These are phyloP conservation scores for Holacanthus passer DNA, from an alignment of 2,113 vertebrate species.

Conservation along the genomic window DNA sequence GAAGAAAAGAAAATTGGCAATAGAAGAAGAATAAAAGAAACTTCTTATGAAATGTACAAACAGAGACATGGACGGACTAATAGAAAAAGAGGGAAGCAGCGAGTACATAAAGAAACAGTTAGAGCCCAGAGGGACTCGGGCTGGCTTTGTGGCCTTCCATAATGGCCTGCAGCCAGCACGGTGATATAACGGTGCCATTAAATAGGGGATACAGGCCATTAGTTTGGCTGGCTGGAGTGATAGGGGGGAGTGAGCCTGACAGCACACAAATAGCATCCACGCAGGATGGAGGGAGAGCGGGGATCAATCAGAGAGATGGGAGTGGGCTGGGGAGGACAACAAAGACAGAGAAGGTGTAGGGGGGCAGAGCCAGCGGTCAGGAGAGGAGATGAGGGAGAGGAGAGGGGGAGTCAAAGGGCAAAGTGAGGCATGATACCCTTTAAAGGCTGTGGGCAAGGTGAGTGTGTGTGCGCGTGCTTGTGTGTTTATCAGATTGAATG, in stretches of 20 bases:
- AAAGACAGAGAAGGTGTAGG: constrained; percentile 23
- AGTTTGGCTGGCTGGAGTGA: constrained; percentile 73
- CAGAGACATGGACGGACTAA: constrained; percentile 16
- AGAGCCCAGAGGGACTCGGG: constrained; percentile 46
- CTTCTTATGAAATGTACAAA: neutral
- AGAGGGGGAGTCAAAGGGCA: constrained; percentile 52
- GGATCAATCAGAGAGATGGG: constrained; percentile 74
- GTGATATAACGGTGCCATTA: constrained; percentile 79
- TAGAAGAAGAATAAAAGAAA: constrained; percentile 1
- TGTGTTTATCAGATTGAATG: neutral
- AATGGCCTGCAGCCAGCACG: constrained; percentile 61
- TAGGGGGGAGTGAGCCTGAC: constrained; percentile 62
- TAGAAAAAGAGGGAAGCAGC: constrained; percentile 16
- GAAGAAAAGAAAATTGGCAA: constrained; percentile 16
- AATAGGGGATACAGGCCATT: constrained; percentile 76
- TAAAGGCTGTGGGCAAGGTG: constrained; percentile 33
- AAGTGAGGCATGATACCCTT: constrained; percentile 33
- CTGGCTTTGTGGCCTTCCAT: constrained; percentile 70
- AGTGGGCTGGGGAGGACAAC: constrained; percentile 50
- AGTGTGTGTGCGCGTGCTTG: neutral
- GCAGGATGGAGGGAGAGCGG: constrained; percentile 60
- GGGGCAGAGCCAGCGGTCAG: neutral
- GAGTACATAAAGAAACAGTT: constrained; percentile 59
- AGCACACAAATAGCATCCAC: constrained; percentile 75
- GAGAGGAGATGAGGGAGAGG: constrained; percentile 14